These are phyloP conservation scores for Nyctereutes procyonoides DNA, from an alignment of 2,113 vertebrate species.

Conservation along the genomic window DNA sequence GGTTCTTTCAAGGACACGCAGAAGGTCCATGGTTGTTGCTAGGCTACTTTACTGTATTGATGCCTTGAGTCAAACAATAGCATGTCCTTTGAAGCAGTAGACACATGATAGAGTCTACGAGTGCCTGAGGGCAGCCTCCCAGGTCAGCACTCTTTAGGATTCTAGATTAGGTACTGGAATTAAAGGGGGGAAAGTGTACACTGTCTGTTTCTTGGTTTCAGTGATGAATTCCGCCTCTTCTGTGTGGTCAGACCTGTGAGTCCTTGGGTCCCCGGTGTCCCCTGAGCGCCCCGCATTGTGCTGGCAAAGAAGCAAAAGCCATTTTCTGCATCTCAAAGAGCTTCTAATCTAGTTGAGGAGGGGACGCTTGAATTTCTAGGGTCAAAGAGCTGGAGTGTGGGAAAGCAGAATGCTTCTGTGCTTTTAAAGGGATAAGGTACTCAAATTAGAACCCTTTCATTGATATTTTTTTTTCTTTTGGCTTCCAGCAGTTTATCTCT, in stretches of 20 bases:
- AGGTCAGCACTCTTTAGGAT: background rate
- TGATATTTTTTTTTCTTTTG: background rate
- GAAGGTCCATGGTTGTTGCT: background rate
- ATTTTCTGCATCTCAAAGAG: background rate
- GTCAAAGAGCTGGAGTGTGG: background rate
- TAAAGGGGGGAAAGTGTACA: background rate
- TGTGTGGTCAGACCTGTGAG: background rate
- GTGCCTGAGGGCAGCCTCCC: background rate
- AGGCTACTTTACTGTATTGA: background rate
- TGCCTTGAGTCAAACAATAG: conserved; percentile 4
- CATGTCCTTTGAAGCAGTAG: conserved; percentile 19
- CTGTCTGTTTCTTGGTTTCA: background rate
- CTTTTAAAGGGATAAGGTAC: background rate
- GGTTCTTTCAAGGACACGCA: conserved; percentile 26
- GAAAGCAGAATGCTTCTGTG: background rate
- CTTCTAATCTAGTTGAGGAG: background rate
- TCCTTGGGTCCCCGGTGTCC: background rate
- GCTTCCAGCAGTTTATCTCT: background rate
- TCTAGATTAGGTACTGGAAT: background rate
- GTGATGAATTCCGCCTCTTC: background rate
- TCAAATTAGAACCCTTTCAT: background rate
- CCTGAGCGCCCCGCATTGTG: background rate
- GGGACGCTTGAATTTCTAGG: background rate
- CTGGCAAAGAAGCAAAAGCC: background rate
- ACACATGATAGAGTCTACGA: background rate